Percentiles rank a stretch among this genome's conserved stretches.
These are phyloP conservation scores for Amblyornis subalaris DNA, from an alignment of 2,113 vertebrate species.

Conservation along the genomic window DNA sequence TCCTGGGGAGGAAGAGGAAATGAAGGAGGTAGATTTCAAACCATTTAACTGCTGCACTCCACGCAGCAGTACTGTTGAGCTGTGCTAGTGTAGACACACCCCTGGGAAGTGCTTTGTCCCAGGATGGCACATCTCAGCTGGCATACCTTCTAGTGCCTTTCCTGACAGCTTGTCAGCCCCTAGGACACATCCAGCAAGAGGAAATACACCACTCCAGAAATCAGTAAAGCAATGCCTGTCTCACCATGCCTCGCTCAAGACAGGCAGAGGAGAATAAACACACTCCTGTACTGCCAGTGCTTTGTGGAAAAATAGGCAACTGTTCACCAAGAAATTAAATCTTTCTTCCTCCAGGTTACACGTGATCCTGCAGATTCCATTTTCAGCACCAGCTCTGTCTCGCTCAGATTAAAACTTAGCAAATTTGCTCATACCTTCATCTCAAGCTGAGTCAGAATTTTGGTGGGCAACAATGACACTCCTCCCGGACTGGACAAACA, in stretches of 20 bases:
- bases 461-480: background rate
- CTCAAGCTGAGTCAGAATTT: background rate
- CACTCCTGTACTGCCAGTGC: background rate
- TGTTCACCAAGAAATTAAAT: background rate
- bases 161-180: background rate
- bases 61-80: background rate
- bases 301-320: background rate
- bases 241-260: background rate
- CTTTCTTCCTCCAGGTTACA: background rate
- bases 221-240: background rate
- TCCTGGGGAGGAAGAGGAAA: background rate
- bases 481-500: background rate
- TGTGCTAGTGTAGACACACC: background rate
- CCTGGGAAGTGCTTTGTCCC: background rate
- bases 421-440: background rate
- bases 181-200: background rate
- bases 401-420: background rate
- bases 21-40: background rate
- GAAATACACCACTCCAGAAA: background rate
- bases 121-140: background rate
- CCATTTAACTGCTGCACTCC: background rate
- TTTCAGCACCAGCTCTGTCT: background rate
- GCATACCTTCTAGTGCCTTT: background rate
- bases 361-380: background rate
- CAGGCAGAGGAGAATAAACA: background rate